Evolutionary conservation across 1,140 invertebrate species (phyloP).

Genomic region (Tribolium castaneum): DNA sequence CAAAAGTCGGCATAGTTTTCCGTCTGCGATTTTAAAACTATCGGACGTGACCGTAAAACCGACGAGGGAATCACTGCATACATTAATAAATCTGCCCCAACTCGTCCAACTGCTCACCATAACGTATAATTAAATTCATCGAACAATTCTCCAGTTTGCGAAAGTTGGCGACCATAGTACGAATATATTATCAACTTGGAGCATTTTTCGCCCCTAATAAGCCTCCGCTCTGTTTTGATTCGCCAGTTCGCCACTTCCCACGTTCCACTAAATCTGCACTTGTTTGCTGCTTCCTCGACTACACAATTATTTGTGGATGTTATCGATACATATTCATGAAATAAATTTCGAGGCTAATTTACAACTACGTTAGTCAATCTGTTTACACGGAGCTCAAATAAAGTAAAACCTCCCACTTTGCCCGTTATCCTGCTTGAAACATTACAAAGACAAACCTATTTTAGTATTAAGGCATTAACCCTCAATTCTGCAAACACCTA

Average conservation of each 20-base stretch:
- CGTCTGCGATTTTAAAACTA: constrained; percentile 4
- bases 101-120: constrained; percentile 37
- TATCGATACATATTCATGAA: constrained; percentile 38
- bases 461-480: constrained; percentile 18
- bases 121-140: constrained; percentile 41
- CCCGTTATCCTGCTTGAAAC: constrained; percentile 5
- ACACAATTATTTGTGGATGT: constrained; percentile 24
- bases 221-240: constrained; percentile 19
- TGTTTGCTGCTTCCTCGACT: background rate
- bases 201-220: constrained; percentile 24
- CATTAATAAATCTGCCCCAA: constrained; percentile 39
- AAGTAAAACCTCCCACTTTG: constrained; percentile 23
- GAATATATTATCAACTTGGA: constrained; percentile 32
- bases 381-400: constrained; percentile 14
- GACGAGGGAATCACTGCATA: constrained; percentile 32
- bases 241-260: too few species aligned
- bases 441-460: constrained; percentile 29
- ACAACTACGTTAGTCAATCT: constrained; percentile 21
- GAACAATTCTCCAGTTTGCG: constrained; percentile 34
- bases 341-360: constrained; percentile 7
- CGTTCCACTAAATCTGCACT: too few species aligned
- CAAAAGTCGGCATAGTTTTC: constrained; percentile 28
- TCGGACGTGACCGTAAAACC: constrained; percentile 34
- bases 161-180: constrained; percentile 7
- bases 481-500: constrained; percentile 15